These are phyloP conservation scores for Erebia ligea DNA, from an alignment of 2,888 invertebrate genomes.

Conservation along the genomic window DNA sequence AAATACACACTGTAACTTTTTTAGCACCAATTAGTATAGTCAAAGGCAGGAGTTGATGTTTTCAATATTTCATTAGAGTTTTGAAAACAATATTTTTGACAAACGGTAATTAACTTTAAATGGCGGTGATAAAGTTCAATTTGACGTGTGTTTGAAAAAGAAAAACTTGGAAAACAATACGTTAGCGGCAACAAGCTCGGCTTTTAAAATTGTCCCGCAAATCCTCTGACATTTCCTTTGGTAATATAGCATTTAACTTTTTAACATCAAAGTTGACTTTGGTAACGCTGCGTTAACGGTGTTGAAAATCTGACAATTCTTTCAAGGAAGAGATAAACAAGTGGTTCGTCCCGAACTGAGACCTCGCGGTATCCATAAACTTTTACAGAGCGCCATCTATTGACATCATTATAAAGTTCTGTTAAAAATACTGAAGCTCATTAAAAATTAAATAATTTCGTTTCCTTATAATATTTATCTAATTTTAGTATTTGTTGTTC, in stretches of 20 bases:
- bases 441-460: no score
- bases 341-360: no score
- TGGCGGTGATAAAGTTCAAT: slow-evolving; percentile 14
- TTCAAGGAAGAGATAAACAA: neutral
- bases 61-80: slow-evolving; percentile 34
- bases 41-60: slow-evolving; percentile 36
- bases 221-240: slow-evolving; percentile 37
- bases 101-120: slow-evolving; percentile 9
- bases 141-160: slow-evolving; percentile 4
- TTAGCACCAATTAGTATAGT: slow-evolving; percentile 36
- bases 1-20: slow-evolving; percentile 32
- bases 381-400: no score
- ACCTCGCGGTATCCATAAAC: no score
- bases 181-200: slow-evolving; percentile 30
- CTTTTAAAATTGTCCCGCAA: slow-evolving; percentile 35
- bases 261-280: slow-evolving; percentile 21
- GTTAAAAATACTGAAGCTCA: no score
- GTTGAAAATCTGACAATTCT: neutral
- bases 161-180: slow-evolving; percentile 35
- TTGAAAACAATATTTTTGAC: slow-evolving; percentile 20
- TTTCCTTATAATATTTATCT: no score
- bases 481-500: no score
- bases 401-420: no score
- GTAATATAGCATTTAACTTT: slow-evolving; percentile 23
- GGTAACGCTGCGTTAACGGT: neutral